Evolutionary conservation across 1,140 invertebrate genomes (phyloP).

Genomic region (Phymorhynchus buccinoides): DNA sequence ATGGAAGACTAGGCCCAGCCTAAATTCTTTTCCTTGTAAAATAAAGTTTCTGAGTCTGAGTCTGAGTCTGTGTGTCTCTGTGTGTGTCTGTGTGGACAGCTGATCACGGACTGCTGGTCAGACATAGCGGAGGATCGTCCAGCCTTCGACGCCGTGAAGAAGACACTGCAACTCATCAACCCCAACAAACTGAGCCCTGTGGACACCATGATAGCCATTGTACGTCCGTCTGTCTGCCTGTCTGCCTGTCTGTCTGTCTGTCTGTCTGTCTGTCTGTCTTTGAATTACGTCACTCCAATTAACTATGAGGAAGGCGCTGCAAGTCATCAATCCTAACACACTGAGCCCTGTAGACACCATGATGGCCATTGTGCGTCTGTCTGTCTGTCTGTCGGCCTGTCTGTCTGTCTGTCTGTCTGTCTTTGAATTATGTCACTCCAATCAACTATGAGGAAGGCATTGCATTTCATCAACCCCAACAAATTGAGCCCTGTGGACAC

Average conservation of each 20-base stretch:
- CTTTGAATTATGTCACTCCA: not conserved
- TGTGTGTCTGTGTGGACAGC: conserved; percentile 39
- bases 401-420: no score
- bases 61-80: not conserved
- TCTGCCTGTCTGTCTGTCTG: not conserved
- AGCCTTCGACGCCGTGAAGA: conserved; percentile 58
- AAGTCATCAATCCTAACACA: conserved; percentile 63
- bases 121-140: conserved; percentile 46
- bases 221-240: conserved; percentile 35
- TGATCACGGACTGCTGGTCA: conserved; percentile 57
- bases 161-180: conserved; percentile 59
- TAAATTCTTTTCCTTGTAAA: no score
- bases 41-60: not conserved
- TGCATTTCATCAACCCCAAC: conserved; percentile 62
- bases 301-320: conserved; percentile 56
- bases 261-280: no score
- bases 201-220: conserved; percentile 65
- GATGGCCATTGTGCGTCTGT: conserved; percentile 60
- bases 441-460: conserved; percentile 50
- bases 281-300: no score
- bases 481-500: conserved; percentile 64
- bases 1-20: no score
- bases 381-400: no score
- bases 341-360: conserved; percentile 63
- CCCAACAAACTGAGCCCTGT: conserved; percentile 64